Percentiles rank a stretch among this genome's conserved stretches.
These are phyloP conservation scores for Tetramorium alpestre DNA, from an alignment of 1,140 invertebrate species.

Conservation along the genomic window DNA sequence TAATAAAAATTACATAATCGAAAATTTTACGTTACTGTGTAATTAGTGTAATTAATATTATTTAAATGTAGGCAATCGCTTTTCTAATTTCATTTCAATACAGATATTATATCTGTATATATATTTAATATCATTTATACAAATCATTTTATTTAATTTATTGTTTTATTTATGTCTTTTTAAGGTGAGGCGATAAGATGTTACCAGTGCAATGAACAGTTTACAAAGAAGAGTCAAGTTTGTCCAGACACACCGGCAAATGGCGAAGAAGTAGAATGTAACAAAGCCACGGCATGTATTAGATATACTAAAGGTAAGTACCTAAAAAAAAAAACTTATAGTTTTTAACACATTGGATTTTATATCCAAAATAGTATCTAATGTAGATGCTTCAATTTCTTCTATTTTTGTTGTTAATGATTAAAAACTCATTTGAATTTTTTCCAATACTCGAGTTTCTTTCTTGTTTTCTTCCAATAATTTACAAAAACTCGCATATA, in stretches of 20 bases:
- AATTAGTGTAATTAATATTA: not conserved
- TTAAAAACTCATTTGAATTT: not conserved
- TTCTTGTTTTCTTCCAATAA: not conserved
- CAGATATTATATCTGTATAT: too few species aligned
- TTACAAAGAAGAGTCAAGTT: too few species aligned
- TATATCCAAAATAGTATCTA: too few species aligned
- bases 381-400: not conserved
- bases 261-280: too few species aligned
- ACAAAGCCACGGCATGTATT: too few species aligned
- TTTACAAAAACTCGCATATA: not conserved
- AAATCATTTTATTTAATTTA: not conserved
- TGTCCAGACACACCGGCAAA: too few species aligned
- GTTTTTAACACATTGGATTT: not conserved
- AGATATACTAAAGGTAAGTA: not conserved
- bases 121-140: not conserved
- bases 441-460: not conserved
- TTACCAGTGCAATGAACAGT: too few species aligned
- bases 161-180: not conserved
- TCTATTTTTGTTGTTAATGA: not conserved
- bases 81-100: not conserved
- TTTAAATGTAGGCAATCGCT: not conserved
- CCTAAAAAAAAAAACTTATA: not conserved
- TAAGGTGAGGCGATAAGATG: conserved; percentile 53
- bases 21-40: not conserved
- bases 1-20: not conserved